Base-by-base conservation (phyloP, 2,888 invertebrate genomes). In the Drosophila emarginata region DNA sequence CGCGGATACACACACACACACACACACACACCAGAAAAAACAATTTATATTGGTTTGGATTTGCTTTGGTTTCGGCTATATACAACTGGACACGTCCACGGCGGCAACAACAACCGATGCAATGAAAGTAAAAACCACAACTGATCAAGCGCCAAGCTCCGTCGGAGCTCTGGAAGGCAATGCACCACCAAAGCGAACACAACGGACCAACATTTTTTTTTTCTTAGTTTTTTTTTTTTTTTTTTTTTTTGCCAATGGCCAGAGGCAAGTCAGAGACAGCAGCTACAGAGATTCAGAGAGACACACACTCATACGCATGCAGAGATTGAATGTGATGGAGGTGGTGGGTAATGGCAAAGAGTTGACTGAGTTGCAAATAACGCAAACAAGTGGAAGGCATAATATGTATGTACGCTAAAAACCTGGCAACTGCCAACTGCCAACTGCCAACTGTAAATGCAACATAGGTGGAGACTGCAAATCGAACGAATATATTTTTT, bases 41-140 rank as follows among this genome's bases (percentile, higher is more conserved):
- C 14, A 39, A 57, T 11, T 9, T 26, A 52, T 37, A 14, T 61
- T 21, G 14, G 21, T 45, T 26, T 37, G 11, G 9, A 39, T 50
- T 28, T 39, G 18, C n/a, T 61, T 62, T 36, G 52, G 53, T 50
- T 28, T n/a, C 12, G 23, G 26, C 45, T 52, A 37, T 68, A 9
- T 45, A 9, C 18, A 45, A 21, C 45, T 69, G 56, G 57, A 45
- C 37, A 54, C 72, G 56, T 69, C 69, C 63, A 39, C 56, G 66
- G 36, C 64, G 65, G 65, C 61, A 53, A 61, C 77, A 74, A 85
- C 82, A 83, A 89, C 91, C 89, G 88, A 76, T 84, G 86, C 88
- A 88, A 91, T 91, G 91, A 90, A 91, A 91, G 91, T 90, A 91
- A 91, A 90, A 91, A 89, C 89, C 88, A 91, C 91, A 89, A 91